A percentile compares a stretch with the other conserved stretches of the same genome.
Evolutionary conservation across 2,113 vertebrate species (phyloP).

Genomic region (Butastur rufipennis): DNA sequence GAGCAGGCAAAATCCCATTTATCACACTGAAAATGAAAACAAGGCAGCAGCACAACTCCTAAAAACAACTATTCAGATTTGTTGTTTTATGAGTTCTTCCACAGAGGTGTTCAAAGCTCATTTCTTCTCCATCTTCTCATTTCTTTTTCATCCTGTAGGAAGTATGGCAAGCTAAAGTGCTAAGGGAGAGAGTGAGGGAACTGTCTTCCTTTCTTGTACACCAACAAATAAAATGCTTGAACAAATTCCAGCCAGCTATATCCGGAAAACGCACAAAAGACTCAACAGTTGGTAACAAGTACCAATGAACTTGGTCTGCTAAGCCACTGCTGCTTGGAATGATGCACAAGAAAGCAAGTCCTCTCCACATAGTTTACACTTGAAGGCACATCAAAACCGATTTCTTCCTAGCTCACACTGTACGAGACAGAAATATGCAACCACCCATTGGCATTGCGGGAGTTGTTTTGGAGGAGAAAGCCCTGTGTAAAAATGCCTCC

Average conservation of each 20-base stretch:
- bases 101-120: neutral
- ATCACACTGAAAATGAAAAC: neutral
- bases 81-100: neutral
- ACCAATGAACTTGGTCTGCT: neutral
- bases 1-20: neutral
- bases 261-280: neutral
- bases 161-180: neutral
- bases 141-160: neutral
- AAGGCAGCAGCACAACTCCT: neutral
- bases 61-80: neutral
- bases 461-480: neutral
- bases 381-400: neutral
- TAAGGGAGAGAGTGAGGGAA: neutral
- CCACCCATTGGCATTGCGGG: neutral
- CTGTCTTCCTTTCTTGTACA: neutral
- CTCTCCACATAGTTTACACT: neutral
- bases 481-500: neutral
- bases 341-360: neutral
- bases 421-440: neutral
- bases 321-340: neutral
- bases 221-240: neutral
- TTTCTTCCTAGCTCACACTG: neutral
- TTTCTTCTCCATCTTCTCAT: neutral
- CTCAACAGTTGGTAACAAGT: neutral
- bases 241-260: neutral